Conservation (phyloP, 2,797 vertebrate species). For the Ptychobarbus kaznakovi region DNA sequence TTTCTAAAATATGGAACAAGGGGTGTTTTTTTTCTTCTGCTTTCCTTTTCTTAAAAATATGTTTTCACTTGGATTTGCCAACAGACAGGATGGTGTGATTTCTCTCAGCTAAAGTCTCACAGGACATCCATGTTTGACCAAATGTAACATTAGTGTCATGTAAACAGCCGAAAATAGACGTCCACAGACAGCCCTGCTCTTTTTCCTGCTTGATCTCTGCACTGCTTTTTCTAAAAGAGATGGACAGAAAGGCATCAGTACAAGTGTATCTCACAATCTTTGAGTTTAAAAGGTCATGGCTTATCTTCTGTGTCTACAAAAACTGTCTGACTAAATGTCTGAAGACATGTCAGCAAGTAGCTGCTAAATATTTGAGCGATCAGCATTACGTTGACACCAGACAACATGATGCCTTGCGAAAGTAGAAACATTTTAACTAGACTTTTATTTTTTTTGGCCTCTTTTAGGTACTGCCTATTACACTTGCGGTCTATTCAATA, state of each 20-base stretch:
- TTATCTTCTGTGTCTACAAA: slow-evolving; percentile 20
- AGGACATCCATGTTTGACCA: slow-evolving; percentile 32
- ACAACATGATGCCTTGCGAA: background rate
- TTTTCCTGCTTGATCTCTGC: slow-evolving; percentile 24
- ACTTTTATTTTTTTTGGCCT: background rate
- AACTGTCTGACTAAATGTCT: slow-evolving; percentile 13
- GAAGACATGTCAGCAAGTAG: slow-evolving; percentile 6
- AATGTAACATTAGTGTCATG: slow-evolving; percentile 49
- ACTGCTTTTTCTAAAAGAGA: background rate
- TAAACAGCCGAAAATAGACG: slow-evolving; percentile 59
- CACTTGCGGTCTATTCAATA: background rate
- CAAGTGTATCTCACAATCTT: slow-evolving; percentile 4
- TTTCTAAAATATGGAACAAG: background rate
- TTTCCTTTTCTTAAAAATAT: background rate
- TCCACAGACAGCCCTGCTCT: slow-evolving; percentile 28
- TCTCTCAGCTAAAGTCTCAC: slow-evolving; percentile 23
- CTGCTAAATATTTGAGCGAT: slow-evolving; percentile 6
- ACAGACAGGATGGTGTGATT: slow-evolving; percentile 8
- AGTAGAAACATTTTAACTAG: background rate
- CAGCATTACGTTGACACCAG: slow-evolving; percentile 3
- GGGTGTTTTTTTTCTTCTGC: background rate
- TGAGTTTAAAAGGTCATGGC: slow-evolving; percentile 34
- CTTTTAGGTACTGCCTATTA: slow-evolving; percentile 11
- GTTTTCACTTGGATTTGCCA: slow-evolving; percentile 23
- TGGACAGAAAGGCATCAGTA: slow-evolving; percentile 24